These are phyloP conservation scores for Amblyopsis rosae DNA, from an alignment of 2,113 vertebrate species.

Conservation along the genomic window DNA sequence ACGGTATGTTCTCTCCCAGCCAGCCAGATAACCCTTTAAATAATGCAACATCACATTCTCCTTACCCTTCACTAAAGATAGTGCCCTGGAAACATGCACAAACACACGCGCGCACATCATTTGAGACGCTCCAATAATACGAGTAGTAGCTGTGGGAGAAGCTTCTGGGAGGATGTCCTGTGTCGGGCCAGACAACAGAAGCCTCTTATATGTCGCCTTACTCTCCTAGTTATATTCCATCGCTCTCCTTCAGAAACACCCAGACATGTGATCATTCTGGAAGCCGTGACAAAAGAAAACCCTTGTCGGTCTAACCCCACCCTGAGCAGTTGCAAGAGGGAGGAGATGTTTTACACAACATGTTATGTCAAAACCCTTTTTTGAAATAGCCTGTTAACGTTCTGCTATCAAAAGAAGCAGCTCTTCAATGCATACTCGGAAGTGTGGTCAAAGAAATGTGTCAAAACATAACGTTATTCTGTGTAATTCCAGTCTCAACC, in stretches of 20 bases:
- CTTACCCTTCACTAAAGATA: conserved; percentile 24
- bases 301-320: not conserved
- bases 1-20: conserved; percentile 18
- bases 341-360: not conserved
- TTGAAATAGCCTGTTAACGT: too few relatives aligned
- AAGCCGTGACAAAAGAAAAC: conserved; percentile 13
- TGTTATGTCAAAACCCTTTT: too few relatives aligned
- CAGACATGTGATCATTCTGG: conserved; percentile 38
- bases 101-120: not conserved
- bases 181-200: not conserved
- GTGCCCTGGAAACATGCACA: conserved; percentile 38
- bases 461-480: too few relatives aligned
- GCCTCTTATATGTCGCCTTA: not conserved
- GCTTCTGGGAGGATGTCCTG: conserved; percentile 63
- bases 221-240: not conserved
- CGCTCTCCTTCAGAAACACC: not conserved
- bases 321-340: not conserved
- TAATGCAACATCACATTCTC: conserved; percentile 29
- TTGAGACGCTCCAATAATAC: conserved; percentile 44
- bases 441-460: too few relatives aligned
- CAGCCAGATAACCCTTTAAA: conserved; percentile 27
- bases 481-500: too few relatives aligned
- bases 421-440: too few relatives aligned
- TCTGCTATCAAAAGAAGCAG: too few relatives aligned
- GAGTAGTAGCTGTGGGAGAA: conserved; percentile 58